A percentile compares a stretch with the other conserved stretches of the same genome.
These are phyloP conservation scores for Cepaea nemoralis DNA, from an alignment of 1,140 invertebrate genomes.

Conservation along the genomic window DNA sequence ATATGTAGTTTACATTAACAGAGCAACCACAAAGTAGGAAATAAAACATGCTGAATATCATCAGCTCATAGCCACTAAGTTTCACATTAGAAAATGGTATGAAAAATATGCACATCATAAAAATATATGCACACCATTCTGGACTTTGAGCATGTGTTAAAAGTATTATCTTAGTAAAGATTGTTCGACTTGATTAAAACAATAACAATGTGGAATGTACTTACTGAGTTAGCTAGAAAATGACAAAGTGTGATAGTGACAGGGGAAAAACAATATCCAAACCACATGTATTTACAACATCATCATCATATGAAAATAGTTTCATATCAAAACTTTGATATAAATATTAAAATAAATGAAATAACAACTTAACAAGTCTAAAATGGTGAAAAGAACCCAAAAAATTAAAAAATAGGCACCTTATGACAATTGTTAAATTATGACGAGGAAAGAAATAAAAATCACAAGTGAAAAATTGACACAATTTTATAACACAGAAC, in stretches of 20 bases:
- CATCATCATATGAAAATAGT: neutral
- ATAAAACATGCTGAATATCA: neutral
- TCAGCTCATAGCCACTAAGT: neutral
- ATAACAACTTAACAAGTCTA: neutral
- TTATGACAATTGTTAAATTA: neutral
- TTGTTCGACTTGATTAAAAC: slow-evolving; percentile 5
- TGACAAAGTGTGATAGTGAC: neutral
- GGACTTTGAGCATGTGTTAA: neutral
- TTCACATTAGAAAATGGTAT: neutral
- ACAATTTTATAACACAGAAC: too few species aligned
- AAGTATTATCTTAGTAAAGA: neutral
- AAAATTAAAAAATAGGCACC: neutral
- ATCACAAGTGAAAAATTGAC: neutral
- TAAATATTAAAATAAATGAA: neutral
- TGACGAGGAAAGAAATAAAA: neutral
- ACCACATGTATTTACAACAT: neutral
- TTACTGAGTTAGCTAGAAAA: neutral
- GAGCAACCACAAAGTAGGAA: neutral
- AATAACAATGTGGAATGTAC: neutral
- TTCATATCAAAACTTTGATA: neutral
- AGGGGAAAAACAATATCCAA: neutral
- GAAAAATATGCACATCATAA: neutral
- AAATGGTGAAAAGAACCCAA: neutral
- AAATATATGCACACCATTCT: neutral
- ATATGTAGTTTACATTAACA: neutral